Conservation (phyloP, 1,140 invertebrate genomes). For the Pinna nobilis region DNA sequence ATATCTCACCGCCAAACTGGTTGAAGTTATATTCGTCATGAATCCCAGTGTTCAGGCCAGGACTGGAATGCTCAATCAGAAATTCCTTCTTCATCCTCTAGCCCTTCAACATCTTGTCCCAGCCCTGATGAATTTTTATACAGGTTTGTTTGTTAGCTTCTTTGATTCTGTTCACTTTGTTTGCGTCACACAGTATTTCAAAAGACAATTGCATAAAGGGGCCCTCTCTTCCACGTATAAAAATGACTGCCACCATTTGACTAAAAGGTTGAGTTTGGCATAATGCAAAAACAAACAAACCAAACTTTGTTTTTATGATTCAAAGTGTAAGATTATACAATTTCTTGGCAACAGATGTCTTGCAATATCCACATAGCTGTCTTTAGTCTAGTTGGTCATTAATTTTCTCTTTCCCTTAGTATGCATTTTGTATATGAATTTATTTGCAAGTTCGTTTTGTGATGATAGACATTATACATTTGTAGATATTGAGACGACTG, state of each 20-base stretch:
- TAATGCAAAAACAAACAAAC: no score
- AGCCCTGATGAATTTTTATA: conserved; percentile 98
- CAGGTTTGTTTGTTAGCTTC: conserved; percentile 77
- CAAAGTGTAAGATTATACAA: no score
- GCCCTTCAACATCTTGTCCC: conserved; percentile 88
- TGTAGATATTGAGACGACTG: conserved; percentile 96
- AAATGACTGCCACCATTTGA: no score
- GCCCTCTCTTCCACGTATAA: neutral
- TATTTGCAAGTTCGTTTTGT: neutral
- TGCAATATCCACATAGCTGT: no score
- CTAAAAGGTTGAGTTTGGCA: no score
- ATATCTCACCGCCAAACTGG: conserved; percentile 92
- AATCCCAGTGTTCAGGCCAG: conserved; percentile 87
- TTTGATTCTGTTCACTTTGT: neutral
- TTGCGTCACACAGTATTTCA: neutral
- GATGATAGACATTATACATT: conserved; percentile 1
- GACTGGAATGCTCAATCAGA: conserved; percentile 79
- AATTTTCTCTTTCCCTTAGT: no score
- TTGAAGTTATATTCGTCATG: conserved; percentile 95
- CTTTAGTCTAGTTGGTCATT: no score
- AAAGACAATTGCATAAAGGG: neutral
- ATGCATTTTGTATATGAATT: neutral
- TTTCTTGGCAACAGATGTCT: no score
- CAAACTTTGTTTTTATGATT: no score
- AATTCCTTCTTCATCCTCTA: conserved; percentile 90